Conservation (phyloP, 2,888 invertebrate genomes). For the Trachelus stipa region DNA sequence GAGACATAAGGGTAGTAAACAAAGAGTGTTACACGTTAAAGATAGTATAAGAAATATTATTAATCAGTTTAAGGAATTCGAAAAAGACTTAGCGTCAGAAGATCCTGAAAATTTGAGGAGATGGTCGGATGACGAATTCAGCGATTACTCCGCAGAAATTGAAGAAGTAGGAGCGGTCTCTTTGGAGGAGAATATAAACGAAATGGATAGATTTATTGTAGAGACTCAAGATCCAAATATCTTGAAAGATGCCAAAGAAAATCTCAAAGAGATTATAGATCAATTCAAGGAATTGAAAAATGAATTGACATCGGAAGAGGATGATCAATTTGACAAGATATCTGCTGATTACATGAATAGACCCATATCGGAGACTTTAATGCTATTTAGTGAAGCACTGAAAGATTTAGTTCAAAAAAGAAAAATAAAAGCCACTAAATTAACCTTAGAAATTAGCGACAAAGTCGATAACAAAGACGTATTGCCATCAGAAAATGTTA, state of each 20-base stretch:
- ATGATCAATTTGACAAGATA: conserved; percentile 55
- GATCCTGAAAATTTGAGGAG: conserved; percentile 36
- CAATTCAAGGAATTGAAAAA: conserved; percentile 57
- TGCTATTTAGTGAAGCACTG: conserved; percentile 57
- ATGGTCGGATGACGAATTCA: conserved; percentile 31
- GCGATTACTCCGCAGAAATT: conserved; percentile 18
- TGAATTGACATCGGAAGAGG: conserved; percentile 55
- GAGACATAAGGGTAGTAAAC: conserved; percentile 35
- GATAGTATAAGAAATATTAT: conserved; percentile 62
- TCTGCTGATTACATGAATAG: conserved; percentile 50
- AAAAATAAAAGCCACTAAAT: conserved; percentile 15
- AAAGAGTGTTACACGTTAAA: conserved; percentile 42
- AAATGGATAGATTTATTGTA: conserved; percentile 34
- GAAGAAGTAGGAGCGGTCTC: conserved; percentile 30
- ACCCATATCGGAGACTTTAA: conserved; percentile 57
- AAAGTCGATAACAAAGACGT: conserved; percentile 46
- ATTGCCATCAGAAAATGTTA: conserved; percentile 23
- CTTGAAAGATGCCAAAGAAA: conserved; percentile 53
- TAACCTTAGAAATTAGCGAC: conserved; percentile 28
- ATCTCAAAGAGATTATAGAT: conserved; percentile 57
- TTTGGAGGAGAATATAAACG: conserved; percentile 29
- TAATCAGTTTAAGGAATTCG: conserved; percentile 61
- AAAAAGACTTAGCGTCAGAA: conserved; percentile 52
- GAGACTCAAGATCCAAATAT: conserved; percentile 30
- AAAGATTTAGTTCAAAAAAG: conserved; percentile 54